These are phyloP conservation scores for Drosophila koepferae DNA, from an alignment of 2,888 invertebrate species.

Conservation along the genomic window DNA sequence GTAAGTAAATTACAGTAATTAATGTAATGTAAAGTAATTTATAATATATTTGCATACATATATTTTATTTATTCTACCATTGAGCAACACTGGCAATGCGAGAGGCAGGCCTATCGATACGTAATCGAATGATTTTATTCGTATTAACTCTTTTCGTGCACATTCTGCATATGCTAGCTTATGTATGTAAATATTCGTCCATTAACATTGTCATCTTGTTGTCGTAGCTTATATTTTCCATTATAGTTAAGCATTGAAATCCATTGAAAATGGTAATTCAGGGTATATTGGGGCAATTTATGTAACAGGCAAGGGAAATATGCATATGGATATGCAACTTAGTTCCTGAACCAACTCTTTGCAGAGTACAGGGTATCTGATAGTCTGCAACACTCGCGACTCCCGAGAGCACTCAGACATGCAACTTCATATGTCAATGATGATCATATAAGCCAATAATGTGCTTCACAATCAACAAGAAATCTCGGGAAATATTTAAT, in stretches of 20 bases:
- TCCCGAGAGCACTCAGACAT: neutral
- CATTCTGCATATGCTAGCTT: neutral
- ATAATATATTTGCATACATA: too few species aligned
- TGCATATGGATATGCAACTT: too few species aligned
- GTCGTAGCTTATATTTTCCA: neutral
- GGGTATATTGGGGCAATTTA: neutral
- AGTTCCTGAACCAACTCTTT: too few species aligned
- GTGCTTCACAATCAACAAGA: neutral
- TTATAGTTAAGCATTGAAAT: neutral
- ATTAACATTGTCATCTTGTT: neutral
- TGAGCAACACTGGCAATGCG: neutral
- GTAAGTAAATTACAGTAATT: neutral
- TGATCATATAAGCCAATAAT: neutral
- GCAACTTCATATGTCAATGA: neutral
- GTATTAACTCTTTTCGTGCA: too few species aligned
- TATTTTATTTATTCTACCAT: too few species aligned
- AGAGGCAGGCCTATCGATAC: neutral
- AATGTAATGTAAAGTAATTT: neutral
- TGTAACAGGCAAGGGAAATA: too few species aligned
- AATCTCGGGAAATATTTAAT: constrained; percentile 1
- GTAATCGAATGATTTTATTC: neutral
- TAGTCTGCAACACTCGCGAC: neutral
- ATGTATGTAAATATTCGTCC: neutral
- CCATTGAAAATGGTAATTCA: neutral
- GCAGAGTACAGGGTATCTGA: neutral